Evolutionary conservation across 2,797 vertebrate species (phyloP).

Genomic region (Chrysocyon brachyurus): DNA sequence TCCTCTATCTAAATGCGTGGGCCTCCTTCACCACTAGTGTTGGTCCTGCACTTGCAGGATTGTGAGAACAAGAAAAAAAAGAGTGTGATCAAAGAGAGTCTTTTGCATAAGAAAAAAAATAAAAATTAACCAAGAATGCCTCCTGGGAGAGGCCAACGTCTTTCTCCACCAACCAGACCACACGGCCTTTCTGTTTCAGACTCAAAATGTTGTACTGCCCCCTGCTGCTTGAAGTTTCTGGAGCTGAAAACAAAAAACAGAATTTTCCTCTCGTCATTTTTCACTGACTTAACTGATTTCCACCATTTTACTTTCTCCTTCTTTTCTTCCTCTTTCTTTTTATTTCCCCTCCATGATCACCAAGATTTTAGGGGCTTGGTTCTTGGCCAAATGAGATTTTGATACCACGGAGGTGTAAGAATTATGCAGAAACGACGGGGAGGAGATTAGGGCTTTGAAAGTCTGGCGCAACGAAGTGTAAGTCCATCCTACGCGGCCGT

Average conservation of each 20-base stretch:
- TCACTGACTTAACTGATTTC: background rate
- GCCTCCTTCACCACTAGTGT: background rate
- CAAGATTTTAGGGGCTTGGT: background rate
- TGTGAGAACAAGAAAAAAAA: background rate
- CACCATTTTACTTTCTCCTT: background rate
- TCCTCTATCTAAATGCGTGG: background rate
- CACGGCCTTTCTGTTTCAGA: background rate
- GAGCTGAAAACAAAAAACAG: background rate
- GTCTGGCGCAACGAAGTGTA: background rate
- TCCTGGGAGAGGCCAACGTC: background rate
- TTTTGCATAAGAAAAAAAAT: background rate
- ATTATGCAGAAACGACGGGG: background rate
- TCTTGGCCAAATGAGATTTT: background rate
- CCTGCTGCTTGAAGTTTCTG: conserved; percentile 73
- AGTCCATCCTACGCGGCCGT: background rate
- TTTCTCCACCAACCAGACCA: background rate
- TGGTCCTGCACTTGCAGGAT: background rate
- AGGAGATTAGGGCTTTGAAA: conserved; percentile 7
- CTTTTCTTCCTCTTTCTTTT: background rate
- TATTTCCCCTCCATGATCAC: background rate
- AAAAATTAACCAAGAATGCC: background rate
- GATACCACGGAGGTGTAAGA: background rate
- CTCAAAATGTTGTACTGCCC: conserved; percentile 79
- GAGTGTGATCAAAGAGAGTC: background rate
- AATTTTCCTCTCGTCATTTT: background rate